A percentile compares a stretch with the other conserved stretches of the same genome.
Evolutionary conservation across 2,888 invertebrate genomes (phyloP).

Genomic region (Charanyca ferruginea): DNA sequence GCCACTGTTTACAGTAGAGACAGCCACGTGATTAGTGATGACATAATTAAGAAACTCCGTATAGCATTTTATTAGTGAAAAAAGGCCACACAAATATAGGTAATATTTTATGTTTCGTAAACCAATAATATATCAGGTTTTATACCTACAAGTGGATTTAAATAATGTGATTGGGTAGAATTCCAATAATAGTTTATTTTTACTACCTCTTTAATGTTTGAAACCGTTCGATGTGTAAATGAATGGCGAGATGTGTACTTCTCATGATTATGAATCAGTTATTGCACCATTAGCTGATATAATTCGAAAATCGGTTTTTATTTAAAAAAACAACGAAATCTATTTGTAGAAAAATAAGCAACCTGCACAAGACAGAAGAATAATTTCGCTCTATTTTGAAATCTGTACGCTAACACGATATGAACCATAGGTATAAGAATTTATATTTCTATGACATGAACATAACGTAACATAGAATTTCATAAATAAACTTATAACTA

Average conservation of each 20-base stretch:
- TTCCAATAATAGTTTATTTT: too few relatives aligned
- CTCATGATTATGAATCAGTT: not conserved
- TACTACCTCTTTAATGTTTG: not conserved
- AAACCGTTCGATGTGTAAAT: not conserved
- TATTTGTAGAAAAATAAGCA: not conserved
- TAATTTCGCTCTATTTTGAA: not conserved
- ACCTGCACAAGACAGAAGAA: conserved; percentile 9
- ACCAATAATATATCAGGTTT: too few relatives aligned
- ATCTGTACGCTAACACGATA: conserved; percentile 4
- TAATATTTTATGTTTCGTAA: too few relatives aligned
- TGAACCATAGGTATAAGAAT: conserved; percentile 3
- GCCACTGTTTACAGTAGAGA: conserved; percentile 6
- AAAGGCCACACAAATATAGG: not conserved
- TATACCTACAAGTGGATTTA: too few relatives aligned
- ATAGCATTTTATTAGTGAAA: not conserved
- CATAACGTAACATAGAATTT: too few relatives aligned
- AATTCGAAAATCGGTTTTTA: too few relatives aligned
- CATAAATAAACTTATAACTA: conserved; percentile 13
- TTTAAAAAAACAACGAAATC: too few relatives aligned
- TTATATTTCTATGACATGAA: too few relatives aligned
- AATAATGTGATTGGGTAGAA: too few relatives aligned
- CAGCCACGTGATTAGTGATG: conserved; percentile 17
- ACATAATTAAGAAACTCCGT: not conserved
- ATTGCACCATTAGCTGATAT: too few relatives aligned
- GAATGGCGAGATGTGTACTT: too few relatives aligned